These are phyloP conservation scores for Epinephelus coioides DNA, from an alignment of 2,797 vertebrate genomes.

Conservation along the genomic window DNA sequence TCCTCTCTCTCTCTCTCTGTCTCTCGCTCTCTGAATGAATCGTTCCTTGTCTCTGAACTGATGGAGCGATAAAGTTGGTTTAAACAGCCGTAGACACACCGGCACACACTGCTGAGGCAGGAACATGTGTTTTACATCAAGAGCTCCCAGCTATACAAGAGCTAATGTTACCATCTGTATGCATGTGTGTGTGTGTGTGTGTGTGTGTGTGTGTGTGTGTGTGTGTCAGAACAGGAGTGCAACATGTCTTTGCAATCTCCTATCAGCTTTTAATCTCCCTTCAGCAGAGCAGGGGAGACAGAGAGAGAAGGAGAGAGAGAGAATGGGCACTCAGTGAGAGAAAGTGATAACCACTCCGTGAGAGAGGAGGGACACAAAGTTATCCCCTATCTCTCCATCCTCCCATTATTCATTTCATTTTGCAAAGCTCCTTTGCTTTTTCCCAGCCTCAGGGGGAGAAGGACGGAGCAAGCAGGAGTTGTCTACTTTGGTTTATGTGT, in stretches of 20 bases:
- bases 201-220: slow-evolving; percentile 52
- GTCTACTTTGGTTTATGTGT: slow-evolving; percentile 37
- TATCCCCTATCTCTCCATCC: slow-evolving; percentile 66
- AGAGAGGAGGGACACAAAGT: slow-evolving; percentile 45
- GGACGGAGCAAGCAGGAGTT: slow-evolving; percentile 42
- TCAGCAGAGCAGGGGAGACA: slow-evolving; percentile 52
- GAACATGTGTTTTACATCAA: slow-evolving; percentile 86
- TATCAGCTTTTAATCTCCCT: slow-evolving; percentile 84
- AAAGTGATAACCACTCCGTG: slow-evolving; percentile 71
- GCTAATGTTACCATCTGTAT: slow-evolving; percentile 78
- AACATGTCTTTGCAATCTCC: slow-evolving; percentile 81
- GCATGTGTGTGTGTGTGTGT: slow-evolving; percentile 57
- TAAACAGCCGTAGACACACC: slow-evolving; percentile 82
- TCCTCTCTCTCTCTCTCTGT: not conserved
- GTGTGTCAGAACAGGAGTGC: slow-evolving; percentile 76
- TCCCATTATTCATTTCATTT: slow-evolving; percentile 74
- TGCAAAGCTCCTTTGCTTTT: slow-evolving; percentile 59
- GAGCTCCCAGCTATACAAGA: slow-evolving; percentile 80
- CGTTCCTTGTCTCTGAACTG: slow-evolving; percentile 83
- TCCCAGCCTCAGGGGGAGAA: slow-evolving; percentile 53
- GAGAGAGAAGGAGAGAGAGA: slow-evolving; percentile 15
- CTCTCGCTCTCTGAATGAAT: slow-evolving; percentile 76
- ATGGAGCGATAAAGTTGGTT: slow-evolving; percentile 86
- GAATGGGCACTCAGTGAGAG: slow-evolving; percentile 54
- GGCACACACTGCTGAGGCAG: slow-evolving; percentile 73